These are phyloP conservation scores for Lasioglossum villosulum DNA, from an alignment of 2,888 invertebrate genomes.

Conservation along the genomic window DNA sequence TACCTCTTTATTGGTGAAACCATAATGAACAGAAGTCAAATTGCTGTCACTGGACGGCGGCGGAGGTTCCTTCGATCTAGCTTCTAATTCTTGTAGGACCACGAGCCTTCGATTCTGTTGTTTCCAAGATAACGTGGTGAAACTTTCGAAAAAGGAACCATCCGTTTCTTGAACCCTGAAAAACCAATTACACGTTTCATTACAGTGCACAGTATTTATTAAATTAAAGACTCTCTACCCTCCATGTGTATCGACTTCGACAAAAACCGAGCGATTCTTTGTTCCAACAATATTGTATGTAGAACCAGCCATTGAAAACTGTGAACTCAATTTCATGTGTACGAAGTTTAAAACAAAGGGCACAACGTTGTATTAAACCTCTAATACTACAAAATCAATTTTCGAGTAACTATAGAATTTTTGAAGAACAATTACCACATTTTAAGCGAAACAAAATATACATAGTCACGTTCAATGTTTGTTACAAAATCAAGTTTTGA, in stretches of 20 bases:
- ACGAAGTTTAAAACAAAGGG: not conserved
- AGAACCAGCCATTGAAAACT: not conserved
- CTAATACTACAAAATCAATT: not conserved
- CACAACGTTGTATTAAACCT: not conserved
- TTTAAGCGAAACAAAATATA: not conserved
- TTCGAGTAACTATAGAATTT: not conserved
- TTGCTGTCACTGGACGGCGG: constrained; percentile 84
- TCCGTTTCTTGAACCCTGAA: constrained; percentile 97
- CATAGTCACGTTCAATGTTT: not conserved
- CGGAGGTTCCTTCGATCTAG: constrained; percentile 87
- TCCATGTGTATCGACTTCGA: not conserved
- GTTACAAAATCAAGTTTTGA: not conserved
- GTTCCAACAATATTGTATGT: not conserved
- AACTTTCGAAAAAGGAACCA: constrained; percentile 97
- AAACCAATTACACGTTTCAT: constrained; percentile 30
- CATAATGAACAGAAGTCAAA: constrained; percentile 79
- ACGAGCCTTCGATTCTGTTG: constrained; percentile 94
- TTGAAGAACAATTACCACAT: not conserved
- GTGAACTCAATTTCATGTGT: not conserved
- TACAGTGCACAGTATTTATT: not conserved
- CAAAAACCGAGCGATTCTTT: not conserved
- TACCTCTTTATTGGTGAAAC: constrained; percentile 77
- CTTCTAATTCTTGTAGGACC: constrained; percentile 90
- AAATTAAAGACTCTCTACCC: not conserved
- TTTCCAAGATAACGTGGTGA: constrained; percentile 96